phyloP scores from a whole-genome alignment of 2,113 vertebrate species.

The Azemiops feae region DNA sequence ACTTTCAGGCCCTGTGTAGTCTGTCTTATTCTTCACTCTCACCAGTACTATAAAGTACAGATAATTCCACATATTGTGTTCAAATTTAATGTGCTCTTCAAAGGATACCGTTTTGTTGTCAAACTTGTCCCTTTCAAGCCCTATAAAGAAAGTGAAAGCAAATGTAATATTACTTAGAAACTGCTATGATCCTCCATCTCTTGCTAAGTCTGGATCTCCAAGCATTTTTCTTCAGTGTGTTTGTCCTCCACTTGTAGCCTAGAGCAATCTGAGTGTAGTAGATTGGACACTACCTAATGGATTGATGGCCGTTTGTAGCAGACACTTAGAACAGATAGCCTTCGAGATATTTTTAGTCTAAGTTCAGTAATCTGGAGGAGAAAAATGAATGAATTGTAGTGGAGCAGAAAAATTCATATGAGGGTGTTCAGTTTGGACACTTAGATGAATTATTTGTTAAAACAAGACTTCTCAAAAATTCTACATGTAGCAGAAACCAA shows the following conservation, averaged over 20 bases:
- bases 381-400: background rate
- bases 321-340: background rate
- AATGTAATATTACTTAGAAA: background rate
- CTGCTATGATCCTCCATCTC: background rate
- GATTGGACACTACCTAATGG: background rate
- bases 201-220: background rate
- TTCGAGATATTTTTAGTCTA: background rate
- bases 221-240: background rate
- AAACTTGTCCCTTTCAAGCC: constrained; percentile 95
- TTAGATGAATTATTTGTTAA: background rate
- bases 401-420: background rate
- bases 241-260: background rate
- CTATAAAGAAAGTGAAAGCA: constrained; percentile 64
- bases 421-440: background rate
- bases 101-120: constrained; percentile 99
- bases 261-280: background rate
- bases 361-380: background rate
- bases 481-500: background rate
- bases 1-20: constrained; percentile 96
- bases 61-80: constrained; percentile 99
- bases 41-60: constrained; percentile 96
- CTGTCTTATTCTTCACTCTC: constrained; percentile 93
- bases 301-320: background rate
- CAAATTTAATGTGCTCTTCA: constrained; percentile 92
- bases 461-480: background rate